phyloP scores from a whole-genome alignment of 2,113 vertebrate species.

The Alaudala cheleensis region DNA sequence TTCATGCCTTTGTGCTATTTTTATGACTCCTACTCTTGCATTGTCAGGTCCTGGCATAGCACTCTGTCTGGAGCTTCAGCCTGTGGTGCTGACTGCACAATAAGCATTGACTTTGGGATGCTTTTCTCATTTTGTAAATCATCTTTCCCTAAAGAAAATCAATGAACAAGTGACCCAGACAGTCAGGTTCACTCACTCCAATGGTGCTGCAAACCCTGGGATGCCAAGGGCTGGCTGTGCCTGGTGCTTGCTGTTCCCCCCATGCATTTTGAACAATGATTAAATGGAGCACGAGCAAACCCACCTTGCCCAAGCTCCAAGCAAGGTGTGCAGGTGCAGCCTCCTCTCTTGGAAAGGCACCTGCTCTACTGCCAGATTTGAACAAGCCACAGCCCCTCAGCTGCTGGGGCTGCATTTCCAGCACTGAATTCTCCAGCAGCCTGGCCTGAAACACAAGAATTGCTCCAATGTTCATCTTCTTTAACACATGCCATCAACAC shows the following conservation, averaged over 20 bases:
- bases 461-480: neutral
- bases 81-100: neutral
- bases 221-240: neutral
- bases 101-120: neutral
- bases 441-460: neutral
- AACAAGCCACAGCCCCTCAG: neutral
- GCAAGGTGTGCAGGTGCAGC: neutral
- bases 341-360: neutral
- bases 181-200: neutral
- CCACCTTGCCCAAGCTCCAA: neutral
- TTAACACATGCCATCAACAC: fast-evolving
- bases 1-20: constrained; percentile 24
- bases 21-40: neutral
- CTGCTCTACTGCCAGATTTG: neutral
- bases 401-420: neutral
- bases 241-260: neutral
- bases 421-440: neutral
- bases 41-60: constrained; percentile 30
- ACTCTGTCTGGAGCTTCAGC: neutral
- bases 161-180: neutral
- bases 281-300: neutral
- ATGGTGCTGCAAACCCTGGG: neutral
- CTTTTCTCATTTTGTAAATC: constrained; percentile 17
- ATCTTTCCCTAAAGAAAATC: constrained; percentile 7
- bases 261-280: neutral